Percentiles rank a stretch among this genome's conserved stretches.
Evolutionary conservation across 2,888 invertebrate species (phyloP).

Genomic region (Sialis fuliginosa): DNA sequence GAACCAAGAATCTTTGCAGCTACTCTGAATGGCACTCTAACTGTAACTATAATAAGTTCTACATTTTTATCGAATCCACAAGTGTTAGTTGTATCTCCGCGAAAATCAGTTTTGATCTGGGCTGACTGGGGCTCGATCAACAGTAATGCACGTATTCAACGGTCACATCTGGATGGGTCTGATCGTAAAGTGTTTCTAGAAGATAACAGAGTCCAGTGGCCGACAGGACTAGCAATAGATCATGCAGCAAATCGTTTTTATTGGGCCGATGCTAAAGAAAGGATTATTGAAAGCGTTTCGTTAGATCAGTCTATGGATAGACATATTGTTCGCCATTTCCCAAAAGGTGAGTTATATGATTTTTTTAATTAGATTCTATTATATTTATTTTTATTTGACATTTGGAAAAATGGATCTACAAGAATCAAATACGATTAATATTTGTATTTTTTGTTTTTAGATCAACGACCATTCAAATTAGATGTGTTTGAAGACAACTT

Average conservation of each 20-base stretch:
- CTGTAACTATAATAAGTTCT: conserved; percentile 30
- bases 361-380: not conserved
- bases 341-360: conserved; percentile 22
- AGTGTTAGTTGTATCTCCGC: conserved; percentile 51
- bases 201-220: conserved; percentile 45
- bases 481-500: conserved; percentile 57
- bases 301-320: conserved; percentile 47
- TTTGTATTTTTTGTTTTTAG: conserved; percentile 17
- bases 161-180: conserved; percentile 46
- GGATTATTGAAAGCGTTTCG: conserved; percentile 47
- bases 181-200: conserved; percentile 35
- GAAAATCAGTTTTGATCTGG: conserved; percentile 55
- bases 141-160: conserved; percentile 35
- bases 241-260: conserved; percentile 57
- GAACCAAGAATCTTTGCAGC: conserved; percentile 27
- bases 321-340: conserved; percentile 35
- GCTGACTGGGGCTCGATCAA: conserved; percentile 44
- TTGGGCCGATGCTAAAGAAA: conserved; percentile 69
- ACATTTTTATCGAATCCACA: conserved; percentile 41
- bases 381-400: not conserved
- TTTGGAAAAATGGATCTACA: not conserved
- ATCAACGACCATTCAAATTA: conserved; percentile 47
- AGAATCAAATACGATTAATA: not conserved
- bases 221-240: conserved; percentile 59
- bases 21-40: conserved; percentile 36